Percentiles rank a stretch among this genome's conserved stretches.
phyloP scores from a whole-genome alignment of 2,888 invertebrate species.

The Netelia inedita region DNA sequence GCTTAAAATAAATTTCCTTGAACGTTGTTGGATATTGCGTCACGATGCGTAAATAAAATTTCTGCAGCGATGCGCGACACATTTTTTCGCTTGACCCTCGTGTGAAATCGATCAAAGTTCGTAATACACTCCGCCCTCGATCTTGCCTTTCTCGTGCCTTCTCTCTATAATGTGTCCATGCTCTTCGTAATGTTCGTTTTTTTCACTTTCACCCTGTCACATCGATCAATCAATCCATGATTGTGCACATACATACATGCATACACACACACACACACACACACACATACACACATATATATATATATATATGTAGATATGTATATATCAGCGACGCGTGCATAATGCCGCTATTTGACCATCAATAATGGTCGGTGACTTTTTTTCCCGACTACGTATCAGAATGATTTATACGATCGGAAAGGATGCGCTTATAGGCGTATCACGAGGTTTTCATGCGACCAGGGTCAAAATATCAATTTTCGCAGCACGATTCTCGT shows the following conservation, averaged over 20 bases:
- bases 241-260: conserved; percentile 47
- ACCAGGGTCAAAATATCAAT: conserved; percentile 1
- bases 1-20: conserved; percentile 28
- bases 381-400: conserved; percentile 64
- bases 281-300: conserved; percentile 34
- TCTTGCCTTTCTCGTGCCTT: conserved; percentile 47
- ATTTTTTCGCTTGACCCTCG: conserved; percentile 9
- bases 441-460: conserved; percentile 2
- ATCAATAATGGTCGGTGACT: conserved; percentile 75
- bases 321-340: conserved; percentile 70
- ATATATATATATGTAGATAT: neutral
- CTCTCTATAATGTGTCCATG: neutral
- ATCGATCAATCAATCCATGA: conserved; percentile 73
- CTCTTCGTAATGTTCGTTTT: conserved; percentile 35
- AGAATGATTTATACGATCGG: conserved; percentile 70
- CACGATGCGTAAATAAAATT: neutral
- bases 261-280: conserved; percentile 34
- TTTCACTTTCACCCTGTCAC: conserved; percentile 52
- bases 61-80: conserved; percentile 23
- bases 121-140: conserved; percentile 53
- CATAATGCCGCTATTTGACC: conserved; percentile 77
- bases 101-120: conserved; percentile 60
- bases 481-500: neutral
- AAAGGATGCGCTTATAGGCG: conserved; percentile 32
- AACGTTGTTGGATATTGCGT: conserved; percentile 2